A percentile compares a stretch with the other conserved stretches of the same genome.
These are phyloP conservation scores for Lota lota DNA, from an alignment of 2,113 vertebrate genomes.

Conservation along the genomic window DNA sequence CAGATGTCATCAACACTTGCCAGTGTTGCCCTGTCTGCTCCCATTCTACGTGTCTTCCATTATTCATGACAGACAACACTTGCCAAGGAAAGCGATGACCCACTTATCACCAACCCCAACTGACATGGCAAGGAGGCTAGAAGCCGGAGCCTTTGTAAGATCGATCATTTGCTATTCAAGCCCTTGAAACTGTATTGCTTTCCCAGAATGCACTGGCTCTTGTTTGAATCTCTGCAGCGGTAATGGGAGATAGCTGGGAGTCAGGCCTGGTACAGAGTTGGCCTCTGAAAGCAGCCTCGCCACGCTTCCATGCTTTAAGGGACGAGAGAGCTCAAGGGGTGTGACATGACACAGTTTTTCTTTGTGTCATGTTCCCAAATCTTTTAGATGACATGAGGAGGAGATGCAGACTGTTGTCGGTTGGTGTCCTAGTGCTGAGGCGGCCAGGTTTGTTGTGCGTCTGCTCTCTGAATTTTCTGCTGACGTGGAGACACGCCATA, in stretches of 20 bases:
- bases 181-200: too few relatives aligned
- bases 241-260: slow-evolving; percentile 29
- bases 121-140: slow-evolving; percentile 26
- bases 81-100: slow-evolving; percentile 31
- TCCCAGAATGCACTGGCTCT: too few relatives aligned
- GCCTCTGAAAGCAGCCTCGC: too few relatives aligned
- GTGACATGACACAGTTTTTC: slow-evolving; percentile 32
- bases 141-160: background rate
- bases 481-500: slow-evolving; percentile 26
- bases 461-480: slow-evolving; percentile 23
- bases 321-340: background rate
- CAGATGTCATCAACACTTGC: slow-evolving; percentile 23
- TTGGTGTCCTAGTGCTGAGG: slow-evolving; percentile 7
- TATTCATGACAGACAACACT: slow-evolving; percentile 44
- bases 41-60: slow-evolving; percentile 28
- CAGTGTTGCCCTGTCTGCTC: slow-evolving; percentile 16
- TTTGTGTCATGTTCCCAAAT: slow-evolving; percentile 30
- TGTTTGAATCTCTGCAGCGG: background rate
- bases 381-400: slow-evolving; percentile 37
- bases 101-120: slow-evolving; percentile 25
- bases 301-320: too few relatives aligned
- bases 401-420: slow-evolving; percentile 12
- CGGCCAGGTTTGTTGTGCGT: slow-evolving; percentile 15
- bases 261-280: background rate
- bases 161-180: background rate